phyloP scores from a whole-genome alignment of 2,113 vertebrate genomes.

The Sinosuthora webbiana region DNA sequence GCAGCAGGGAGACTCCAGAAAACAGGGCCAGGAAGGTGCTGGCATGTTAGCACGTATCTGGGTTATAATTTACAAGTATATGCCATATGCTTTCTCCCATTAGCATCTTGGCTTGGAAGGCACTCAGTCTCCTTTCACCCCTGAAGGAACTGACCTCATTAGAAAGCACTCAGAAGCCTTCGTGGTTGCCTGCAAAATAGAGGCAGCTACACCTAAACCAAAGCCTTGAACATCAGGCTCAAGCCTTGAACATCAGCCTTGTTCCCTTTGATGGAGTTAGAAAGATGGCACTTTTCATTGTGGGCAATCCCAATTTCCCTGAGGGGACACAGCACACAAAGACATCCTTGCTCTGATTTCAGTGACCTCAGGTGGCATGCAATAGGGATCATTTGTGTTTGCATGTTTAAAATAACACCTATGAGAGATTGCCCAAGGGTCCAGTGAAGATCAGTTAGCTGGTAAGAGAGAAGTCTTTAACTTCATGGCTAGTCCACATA shows the following conservation, averaged over 20 bases:
- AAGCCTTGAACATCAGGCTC: background rate
- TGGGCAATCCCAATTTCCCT: background rate
- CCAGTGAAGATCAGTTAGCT: slow-evolving; percentile 8
- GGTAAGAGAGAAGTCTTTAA: slow-evolving; percentile 6
- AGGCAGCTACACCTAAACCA: background rate
- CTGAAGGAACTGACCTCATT: slow-evolving; percentile 1
- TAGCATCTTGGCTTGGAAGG: slow-evolving; percentile 11
- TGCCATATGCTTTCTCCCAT: slow-evolving; percentile 3
- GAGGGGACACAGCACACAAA: background rate
- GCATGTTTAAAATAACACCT: background rate
- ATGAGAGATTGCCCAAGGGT: slow-evolving; percentile 7
- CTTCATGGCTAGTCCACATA: background rate
- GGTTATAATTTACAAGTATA: slow-evolving; percentile 36
- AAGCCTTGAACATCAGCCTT: background rate
- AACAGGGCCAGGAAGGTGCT: slow-evolving; percentile 45
- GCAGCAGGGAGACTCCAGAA: slow-evolving; percentile 31
- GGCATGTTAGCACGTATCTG: slow-evolving; percentile 50
- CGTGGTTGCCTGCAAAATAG: background rate
- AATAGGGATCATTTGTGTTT: background rate
- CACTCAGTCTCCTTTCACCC: slow-evolving; percentile 28
- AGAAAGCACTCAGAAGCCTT: background rate
- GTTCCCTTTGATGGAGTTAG: background rate
- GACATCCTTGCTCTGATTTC: background rate
- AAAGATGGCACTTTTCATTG: background rate
- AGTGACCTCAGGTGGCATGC: slow-evolving; percentile 14